Evolutionary conservation across 2,888 invertebrate genomes (phyloP), one percentile per base, ranked within the genome.

Genomic region (Pheosia tremula): DNA sequence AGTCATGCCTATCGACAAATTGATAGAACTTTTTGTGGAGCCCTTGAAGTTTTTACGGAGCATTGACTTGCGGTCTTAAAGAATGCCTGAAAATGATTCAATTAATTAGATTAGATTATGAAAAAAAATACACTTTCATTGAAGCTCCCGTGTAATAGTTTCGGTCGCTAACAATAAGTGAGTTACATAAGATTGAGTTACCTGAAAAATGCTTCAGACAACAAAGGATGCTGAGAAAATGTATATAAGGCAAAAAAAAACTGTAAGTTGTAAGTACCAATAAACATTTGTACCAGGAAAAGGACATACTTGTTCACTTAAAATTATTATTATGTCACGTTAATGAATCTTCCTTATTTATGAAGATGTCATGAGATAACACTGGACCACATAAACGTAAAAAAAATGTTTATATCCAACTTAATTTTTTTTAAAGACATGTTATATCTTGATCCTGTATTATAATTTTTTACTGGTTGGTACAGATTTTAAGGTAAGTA

Each of bases 301-400:
- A 63, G 62, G 58, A 56, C 47, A 60, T 58, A 10, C 37, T 56
- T 41, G 39, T 57, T 13, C 45, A n/a, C 38, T 45, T 59, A 56
- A 64, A 71, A 74, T 61, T 61, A 64, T 54, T 54, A 59, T 57
- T 24, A 24, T 2, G 24, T 24, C 24, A 24, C 24, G 66, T 62
- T 64, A 71, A 66, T 60, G 63, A 47, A 58, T 62, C 75, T 77
- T 77, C 75, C 75, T 74, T 65, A 64, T 66, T 62, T 62, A 59
- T 49, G 58, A 55, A 62, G 55, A 71, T 70, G 56, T 38, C 56
- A 53, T 10, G 58, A 61, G 59, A 65, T 74, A 76, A 64, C n/a
- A 59, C 62, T 61, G 53, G 57, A 66, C 55, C 58, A 56, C 10
- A 37, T 53, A 37, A 53, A 53, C 4, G 7, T 53, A 10, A 50